Percentiles rank a stretch among this genome's conserved stretches.
phyloP scores from a whole-genome alignment of 2,113 vertebrate species.

The Bubo bubo region DNA sequence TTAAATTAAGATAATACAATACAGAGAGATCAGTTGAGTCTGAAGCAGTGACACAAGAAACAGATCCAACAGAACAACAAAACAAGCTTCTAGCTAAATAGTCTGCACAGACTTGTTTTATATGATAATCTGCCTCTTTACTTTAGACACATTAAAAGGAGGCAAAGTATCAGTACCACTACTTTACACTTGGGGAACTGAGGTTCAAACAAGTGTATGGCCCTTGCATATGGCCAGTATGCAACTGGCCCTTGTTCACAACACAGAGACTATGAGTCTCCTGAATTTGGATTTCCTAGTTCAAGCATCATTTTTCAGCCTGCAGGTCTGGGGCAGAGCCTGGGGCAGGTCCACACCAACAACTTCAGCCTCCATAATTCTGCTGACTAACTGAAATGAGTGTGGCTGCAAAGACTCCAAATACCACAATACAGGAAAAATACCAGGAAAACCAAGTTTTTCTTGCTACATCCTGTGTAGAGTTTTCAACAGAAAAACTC shows the following conservation, averaged over 20 bases:
- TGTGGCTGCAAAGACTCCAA: background rate
- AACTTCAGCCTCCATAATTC: background rate
- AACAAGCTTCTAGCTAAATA: background rate
- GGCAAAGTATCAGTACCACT: background rate
- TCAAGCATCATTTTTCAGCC: background rate
- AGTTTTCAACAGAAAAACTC: background rate
- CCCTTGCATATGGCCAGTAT: background rate
- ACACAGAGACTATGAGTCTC: background rate
- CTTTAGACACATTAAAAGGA: background rate
- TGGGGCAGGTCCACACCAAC: background rate
- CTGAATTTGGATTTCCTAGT: background rate
- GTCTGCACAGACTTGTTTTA: background rate
- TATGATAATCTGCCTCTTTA: background rate
- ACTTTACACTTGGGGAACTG: background rate
- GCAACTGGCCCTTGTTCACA: background rate
- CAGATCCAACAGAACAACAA: background rate
- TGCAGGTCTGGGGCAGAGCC: background rate
- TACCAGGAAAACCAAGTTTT: background rate
- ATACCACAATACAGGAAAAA: background rate
- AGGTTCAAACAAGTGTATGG: background rate
- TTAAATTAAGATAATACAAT: background rate
- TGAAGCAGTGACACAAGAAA: background rate
- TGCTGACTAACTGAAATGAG: rapidly evolving
- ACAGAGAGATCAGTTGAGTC: background rate
- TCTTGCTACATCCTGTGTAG: background rate